A percentile compares a stretch with the other conserved stretches of the same genome.
phyloP scores from a whole-genome alignment of 2,797 vertebrate genomes.

The Aeoliscus strigatus region DNA sequence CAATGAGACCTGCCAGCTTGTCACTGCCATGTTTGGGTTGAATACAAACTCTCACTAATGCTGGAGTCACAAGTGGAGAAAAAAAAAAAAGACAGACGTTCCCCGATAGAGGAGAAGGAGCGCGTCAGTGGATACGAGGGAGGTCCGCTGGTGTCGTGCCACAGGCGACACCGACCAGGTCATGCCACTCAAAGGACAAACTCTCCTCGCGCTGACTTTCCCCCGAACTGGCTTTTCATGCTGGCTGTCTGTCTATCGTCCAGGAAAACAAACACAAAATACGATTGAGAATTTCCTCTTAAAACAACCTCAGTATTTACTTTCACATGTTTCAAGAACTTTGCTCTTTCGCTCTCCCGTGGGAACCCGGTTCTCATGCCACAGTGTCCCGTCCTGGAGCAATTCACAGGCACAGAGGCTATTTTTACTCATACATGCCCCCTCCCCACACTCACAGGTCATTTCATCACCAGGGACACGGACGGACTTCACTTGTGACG shows the following conservation, averaged over 20 bases:
- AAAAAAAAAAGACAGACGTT: constrained; percentile 20
- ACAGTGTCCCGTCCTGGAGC: constrained; percentile 35
- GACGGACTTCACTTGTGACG: constrained; percentile 23
- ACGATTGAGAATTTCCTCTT: constrained; percentile 24
- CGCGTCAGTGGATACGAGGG: constrained; percentile 15
- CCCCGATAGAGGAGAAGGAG: constrained; percentile 2
- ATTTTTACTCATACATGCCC: constrained; percentile 52
- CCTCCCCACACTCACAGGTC: constrained; percentile 14
- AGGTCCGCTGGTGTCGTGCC: constrained; percentile 27
- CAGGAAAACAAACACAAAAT: constrained; percentile 27
- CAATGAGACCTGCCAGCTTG: constrained; percentile 36
- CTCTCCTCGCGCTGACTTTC: constrained; percentile 35
- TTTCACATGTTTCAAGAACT: constrained; percentile 41
- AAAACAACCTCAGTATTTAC: constrained; percentile 45
- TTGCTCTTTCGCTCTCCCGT: constrained; percentile 19
- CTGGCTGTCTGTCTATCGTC: constrained; percentile 14
- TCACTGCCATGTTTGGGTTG: constrained; percentile 57
- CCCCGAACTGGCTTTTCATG: constrained; percentile 11
- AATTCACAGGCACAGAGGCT: constrained; percentile 46
- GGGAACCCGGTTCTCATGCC: constrained; percentile 57
- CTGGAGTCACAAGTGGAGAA: constrained; percentile 13
- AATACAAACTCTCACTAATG: constrained; percentile 35
- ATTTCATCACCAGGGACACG: constrained; percentile 21
- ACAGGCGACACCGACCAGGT: constrained; percentile 39
- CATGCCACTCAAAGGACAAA: constrained; percentile 47